Evolutionary conservation across 1,140 invertebrate species (phyloP), one percentile per base, ranked within the genome.

Genomic region (Aphidius ervi): DNA sequence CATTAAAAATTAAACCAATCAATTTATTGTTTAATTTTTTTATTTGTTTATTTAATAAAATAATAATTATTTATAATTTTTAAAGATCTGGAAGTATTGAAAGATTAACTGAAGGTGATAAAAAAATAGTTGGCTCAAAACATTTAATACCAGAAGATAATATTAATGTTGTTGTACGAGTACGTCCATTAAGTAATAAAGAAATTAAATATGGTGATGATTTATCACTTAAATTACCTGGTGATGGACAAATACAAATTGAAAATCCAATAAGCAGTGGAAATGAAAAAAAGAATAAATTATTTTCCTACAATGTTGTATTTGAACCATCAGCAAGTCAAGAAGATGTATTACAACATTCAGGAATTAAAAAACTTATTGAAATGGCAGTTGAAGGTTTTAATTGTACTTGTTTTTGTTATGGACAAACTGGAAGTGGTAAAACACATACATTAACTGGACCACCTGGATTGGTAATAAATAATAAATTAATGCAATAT

Each of bases 361-460:
- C 87, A 4, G 92, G 92, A 1, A 84, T 95, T 43, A 91, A 90
- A 71, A 83, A 89, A 41, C 85, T 97, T 9, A 87, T 96, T 58
- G 92, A 95, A 71, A 95, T 95, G 92, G 91, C 92, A 9, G 84
- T 95, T 5, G 92, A 94, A 69, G 94, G 94, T 0, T 98, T 96
- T 76, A 93, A 92, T 63, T 93, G 93, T 64, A 98, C 96, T 4
- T 88, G 87, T 8, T 93, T 96, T 75, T 97, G 96, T 70, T 99
- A 99, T 78, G 96, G 96, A 47, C 95, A 98, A 79, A 99, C 95
- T 0, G 95, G 95, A 23, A 94, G 92, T 70, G 95, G 95, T 9
- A 98, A 98, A 81, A 98, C 95, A 0, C 94, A 95, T 74, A 96
- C 95, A 0, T 85, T 98, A 49, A 96, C 94, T 0, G 95, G 95